Percentiles rank a stretch among this genome's conserved stretches.
phyloP scores from a whole-genome alignment of 2,797 vertebrate genomes.

The Okamejei kenojei region DNA sequence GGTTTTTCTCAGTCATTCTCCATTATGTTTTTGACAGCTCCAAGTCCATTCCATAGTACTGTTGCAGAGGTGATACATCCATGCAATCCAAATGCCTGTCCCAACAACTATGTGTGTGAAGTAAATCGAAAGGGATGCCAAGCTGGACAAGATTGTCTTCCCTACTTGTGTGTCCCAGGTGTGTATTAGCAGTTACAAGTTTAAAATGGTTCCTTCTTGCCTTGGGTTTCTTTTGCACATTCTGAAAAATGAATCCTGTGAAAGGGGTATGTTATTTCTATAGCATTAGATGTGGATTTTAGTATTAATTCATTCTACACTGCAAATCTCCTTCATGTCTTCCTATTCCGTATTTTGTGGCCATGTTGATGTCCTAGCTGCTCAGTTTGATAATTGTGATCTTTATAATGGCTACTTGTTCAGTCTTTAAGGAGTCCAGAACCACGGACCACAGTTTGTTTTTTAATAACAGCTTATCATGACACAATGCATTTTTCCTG shows the following conservation, averaged over 20 bases:
- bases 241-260: neutral
- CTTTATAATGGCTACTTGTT: neutral
- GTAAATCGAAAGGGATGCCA: constrained; percentile 88
- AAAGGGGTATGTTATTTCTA: neutral
- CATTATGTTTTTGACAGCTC: constrained; percentile 56
- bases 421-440: neutral
- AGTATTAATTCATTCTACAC: neutral
- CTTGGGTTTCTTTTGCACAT: neutral
- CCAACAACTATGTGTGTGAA: constrained; percentile 84
- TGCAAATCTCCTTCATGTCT: neutral
- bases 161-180: constrained; percentile 84
- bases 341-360: neutral
- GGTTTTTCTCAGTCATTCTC: neutral
- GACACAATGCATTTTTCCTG: neutral
- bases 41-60: constrained; percentile 72
- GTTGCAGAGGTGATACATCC: constrained; percentile 90
- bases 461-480: neutral
- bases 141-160: constrained; percentile 74
- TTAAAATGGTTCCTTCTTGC: neutral
- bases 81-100: constrained; percentile 93
- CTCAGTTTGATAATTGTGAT: neutral
- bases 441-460: too few relatives aligned
- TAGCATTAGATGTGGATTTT: neutral
- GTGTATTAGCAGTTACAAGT: constrained; percentile 33
- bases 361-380: neutral